phyloP scores from a whole-genome alignment of 2,888 invertebrate species.

The Ptychoptera contaminata region DNA sequence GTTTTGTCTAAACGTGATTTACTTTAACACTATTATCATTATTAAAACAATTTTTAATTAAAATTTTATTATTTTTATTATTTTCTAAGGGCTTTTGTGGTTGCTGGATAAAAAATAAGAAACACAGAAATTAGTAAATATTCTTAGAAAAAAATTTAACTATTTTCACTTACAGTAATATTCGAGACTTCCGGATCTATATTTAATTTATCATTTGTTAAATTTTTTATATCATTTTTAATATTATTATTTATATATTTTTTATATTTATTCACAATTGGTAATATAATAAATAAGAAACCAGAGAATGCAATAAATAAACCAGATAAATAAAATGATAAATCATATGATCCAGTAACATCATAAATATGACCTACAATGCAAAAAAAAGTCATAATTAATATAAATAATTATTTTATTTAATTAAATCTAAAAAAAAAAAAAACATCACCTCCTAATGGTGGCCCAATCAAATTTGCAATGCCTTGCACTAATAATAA shows the following conservation, averaged over 20 bases:
- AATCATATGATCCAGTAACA: constrained; percentile 56
- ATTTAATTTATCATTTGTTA: constrained; percentile 1
- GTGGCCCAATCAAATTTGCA: constrained; percentile 80
- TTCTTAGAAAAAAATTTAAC: too few relatives aligned
- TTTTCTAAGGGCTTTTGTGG: too few relatives aligned
- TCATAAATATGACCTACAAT: constrained; percentile 67
- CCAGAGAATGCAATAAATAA: constrained; percentile 42
- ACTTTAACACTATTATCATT: too few relatives aligned
- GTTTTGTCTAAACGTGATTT: too few relatives aligned
- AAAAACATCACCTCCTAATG: constrained; percentile 56
- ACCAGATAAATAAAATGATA: constrained; percentile 69
- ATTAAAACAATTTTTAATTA: too few relatives aligned
- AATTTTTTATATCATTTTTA: too few relatives aligned
- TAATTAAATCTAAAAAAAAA: not conserved
- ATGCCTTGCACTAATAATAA: constrained; percentile 76
- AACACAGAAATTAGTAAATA: too few relatives aligned
- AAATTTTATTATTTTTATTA: too few relatives aligned
- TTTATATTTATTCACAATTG: constrained; percentile 11
- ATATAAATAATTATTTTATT: not conserved
- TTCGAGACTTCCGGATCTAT: not conserved
- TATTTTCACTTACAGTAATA: too few relatives aligned
- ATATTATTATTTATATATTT: constrained; percentile 21
- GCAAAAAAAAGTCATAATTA: constrained; percentile 6
- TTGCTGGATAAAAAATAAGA: too few relatives aligned
- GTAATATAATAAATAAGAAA: constrained; percentile 13